Conservation (phyloP, 2,888 invertebrate genomes). For the Erynnis tages region DNA sequence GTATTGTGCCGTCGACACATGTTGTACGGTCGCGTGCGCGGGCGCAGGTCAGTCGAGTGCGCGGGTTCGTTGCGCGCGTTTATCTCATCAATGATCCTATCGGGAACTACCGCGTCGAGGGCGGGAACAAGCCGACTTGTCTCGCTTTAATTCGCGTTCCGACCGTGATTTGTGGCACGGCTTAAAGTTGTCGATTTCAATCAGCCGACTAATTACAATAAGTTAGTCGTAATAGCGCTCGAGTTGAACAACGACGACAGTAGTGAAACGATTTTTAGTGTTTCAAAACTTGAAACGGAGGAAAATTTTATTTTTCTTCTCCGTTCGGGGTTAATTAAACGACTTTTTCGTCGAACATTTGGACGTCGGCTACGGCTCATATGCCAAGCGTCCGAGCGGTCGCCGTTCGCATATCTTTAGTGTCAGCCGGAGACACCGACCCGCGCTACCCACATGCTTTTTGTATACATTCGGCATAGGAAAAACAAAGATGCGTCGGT, state of each 20-base stretch:
- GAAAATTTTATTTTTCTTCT: conserved; percentile 2
- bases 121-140: neutral
- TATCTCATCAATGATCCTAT: conserved; percentile 47
- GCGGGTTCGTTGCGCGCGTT: conserved; percentile 61
- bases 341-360: conserved; percentile 58
- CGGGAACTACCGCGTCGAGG: conserved; percentile 18
- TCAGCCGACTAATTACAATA: conserved; percentile 7
- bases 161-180: neutral
- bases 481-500: conserved; percentile 36
- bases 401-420: conserved; percentile 64
- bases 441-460: conserved; percentile 63
- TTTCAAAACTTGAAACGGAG: neutral
- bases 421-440: conserved; percentile 72
- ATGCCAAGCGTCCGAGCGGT: conserved; percentile 62
- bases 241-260: neutral
- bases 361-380: conserved; percentile 58
- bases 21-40: conserved; percentile 53
- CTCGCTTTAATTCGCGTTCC: neutral
- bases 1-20: conserved; percentile 59
- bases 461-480: conserved; percentile 37
- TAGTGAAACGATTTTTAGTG: neutral
- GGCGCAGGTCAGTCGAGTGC: conserved; percentile 61
- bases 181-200: neutral
- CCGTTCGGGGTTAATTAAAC: conserved; percentile 40
- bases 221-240: conserved; percentile 6